phyloP scores from a whole-genome alignment of 2,113 vertebrate species.

The Pollachius pollachius region DNA sequence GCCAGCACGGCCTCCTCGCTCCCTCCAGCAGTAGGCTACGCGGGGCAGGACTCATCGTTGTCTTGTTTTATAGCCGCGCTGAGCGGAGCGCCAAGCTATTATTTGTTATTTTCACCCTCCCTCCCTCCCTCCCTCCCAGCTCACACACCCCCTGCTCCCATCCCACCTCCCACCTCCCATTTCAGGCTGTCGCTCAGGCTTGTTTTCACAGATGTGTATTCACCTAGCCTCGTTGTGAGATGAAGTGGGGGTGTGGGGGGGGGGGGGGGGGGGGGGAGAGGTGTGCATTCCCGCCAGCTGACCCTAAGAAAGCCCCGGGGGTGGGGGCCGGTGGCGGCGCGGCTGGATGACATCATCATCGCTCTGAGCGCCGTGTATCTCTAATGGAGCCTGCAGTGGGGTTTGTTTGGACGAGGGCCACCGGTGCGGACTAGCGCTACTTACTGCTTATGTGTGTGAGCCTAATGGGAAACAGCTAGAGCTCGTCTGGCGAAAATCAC shows the following conservation, averaged over 20 bases:
- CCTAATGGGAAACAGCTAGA: conserved; percentile 67
- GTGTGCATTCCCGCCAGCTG: conserved; percentile 49
- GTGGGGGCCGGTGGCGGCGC: conserved; percentile 16
- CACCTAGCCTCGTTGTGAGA: conserved; percentile 30
- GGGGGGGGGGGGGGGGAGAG: conserved; percentile 22
- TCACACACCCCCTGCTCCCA: background rate
- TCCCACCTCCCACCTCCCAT: no score
- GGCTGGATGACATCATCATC: conserved; percentile 52
- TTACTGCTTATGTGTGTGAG: conserved; percentile 19
- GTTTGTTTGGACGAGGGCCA: conserved; percentile 50
- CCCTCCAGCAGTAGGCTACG: conserved; percentile 23
- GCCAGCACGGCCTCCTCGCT: conserved; percentile 36
- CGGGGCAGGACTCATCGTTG: conserved; percentile 21
- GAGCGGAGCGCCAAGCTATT: background rate
- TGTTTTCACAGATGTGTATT: conserved; percentile 75
- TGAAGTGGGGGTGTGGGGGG: no score
- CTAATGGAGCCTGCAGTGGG: conserved; percentile 53
- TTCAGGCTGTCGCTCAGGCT: conserved; percentile 44
- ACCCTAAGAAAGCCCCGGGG: conserved; percentile 40
- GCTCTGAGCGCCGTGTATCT: conserved; percentile 55
- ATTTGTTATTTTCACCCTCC: conserved; percentile 5
- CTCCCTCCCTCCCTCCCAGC: conserved; percentile 18
- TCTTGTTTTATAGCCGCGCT: background rate
- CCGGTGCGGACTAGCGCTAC: conserved; percentile 47
- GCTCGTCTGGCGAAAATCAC: background rate